Percentiles rank a stretch among this genome's conserved stretches.
These are phyloP conservation scores for Escarpia spicata DNA, from an alignment of 2,888 invertebrate genomes.

Conservation along the genomic window DNA sequence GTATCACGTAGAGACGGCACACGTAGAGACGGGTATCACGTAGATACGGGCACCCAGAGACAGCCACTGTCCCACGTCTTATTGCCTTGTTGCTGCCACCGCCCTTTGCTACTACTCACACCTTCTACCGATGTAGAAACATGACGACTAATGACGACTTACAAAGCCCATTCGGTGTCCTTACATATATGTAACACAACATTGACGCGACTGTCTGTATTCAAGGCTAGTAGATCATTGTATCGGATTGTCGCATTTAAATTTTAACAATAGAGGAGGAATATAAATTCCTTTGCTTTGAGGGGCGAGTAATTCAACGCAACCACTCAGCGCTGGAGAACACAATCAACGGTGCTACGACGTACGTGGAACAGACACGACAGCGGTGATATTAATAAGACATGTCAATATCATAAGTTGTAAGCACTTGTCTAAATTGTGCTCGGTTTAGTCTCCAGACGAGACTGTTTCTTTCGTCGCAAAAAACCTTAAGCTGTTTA, in stretches of 20 bases:
- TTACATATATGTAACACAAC: neutral
- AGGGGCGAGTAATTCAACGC: neutral
- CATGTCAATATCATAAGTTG: neutral
- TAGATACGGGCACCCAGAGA: no score
- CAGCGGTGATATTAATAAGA: neutral
- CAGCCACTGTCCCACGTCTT: neutral
- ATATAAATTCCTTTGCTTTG: neutral
- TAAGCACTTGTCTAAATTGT: neutral
- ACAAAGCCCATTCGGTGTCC: neutral
- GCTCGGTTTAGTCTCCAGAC: neutral
- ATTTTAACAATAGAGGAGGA: neutral
- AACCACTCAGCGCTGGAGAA: neutral
- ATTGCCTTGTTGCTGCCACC: neutral
- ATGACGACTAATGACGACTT: neutral
- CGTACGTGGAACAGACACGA: neutral
- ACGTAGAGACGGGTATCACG: no score
- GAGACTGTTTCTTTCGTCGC: neutral
- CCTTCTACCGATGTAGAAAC: neutral
- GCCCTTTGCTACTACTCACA: neutral
- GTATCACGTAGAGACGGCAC: no score
- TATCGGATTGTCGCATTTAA: neutral
- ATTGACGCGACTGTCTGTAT: neutral
- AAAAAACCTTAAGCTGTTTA: neutral
- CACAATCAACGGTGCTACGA: neutral
- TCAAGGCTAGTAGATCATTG: neutral